A percentile compares a stretch with the other conserved stretches of the same genome.
Evolutionary conservation across 2,113 vertebrate species (phyloP).

Genomic region (Pelusios castaneus): DNA sequence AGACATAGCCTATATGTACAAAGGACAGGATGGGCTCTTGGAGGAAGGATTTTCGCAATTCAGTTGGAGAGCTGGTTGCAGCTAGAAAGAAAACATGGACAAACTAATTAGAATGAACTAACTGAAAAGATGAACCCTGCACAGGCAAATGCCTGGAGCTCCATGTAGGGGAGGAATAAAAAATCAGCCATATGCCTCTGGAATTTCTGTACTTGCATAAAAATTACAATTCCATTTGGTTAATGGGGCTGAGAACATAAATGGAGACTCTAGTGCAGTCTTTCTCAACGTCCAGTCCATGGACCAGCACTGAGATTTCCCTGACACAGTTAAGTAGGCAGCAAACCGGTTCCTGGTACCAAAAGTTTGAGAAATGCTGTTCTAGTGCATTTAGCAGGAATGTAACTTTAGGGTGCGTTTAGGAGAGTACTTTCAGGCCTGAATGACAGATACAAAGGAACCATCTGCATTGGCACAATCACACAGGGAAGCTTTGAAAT

Average conservation of each 20-base stretch:
- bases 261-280: neutral
- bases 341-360: too few species aligned
- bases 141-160: neutral
- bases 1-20: too few species aligned
- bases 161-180: fast-evolving
- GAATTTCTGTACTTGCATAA: neutral
- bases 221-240: neutral
- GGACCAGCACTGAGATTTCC: too few species aligned
- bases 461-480: neutral
- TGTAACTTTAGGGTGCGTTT: neutral
- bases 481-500: neutral
- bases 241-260: neutral
- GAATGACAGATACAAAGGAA: too few species aligned
- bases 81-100: neutral
- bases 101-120: too few species aligned
- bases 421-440: fast-evolving
- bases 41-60: neutral
- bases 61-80: neutral
- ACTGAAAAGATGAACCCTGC: neutral
- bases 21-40: neutral
- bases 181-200: neutral
- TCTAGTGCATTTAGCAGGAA: neutral
- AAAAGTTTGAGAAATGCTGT: too few species aligned
- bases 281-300: too few species aligned
- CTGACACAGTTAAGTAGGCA: too few species aligned